These are phyloP conservation scores for Enoplosus armatus DNA, from an alignment of 2,797 vertebrate genomes.

Conservation along the genomic window DNA sequence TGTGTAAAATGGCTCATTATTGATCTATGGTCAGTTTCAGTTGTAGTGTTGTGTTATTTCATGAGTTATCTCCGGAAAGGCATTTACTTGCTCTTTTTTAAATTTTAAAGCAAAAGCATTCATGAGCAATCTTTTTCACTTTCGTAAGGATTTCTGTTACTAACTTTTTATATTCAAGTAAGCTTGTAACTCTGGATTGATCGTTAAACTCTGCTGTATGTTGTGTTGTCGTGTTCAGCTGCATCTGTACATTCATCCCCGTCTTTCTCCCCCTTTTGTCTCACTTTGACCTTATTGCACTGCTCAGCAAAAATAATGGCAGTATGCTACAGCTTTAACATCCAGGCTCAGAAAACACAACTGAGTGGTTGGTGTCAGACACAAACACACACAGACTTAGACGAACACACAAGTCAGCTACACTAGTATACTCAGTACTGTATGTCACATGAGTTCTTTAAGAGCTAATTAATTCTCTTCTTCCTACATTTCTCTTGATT, in stretches of 20 bases:
- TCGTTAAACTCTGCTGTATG: too few relatives aligned
- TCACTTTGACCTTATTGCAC: slow-evolving; percentile 33
- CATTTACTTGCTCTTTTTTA: not conserved
- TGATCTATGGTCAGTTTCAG: slow-evolving; percentile 26
- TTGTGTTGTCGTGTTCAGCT: not conserved
- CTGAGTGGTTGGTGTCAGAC: not conserved
- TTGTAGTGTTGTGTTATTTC: not conserved
- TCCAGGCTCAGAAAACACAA: slow-evolving; percentile 25
- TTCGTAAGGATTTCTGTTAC: too few relatives aligned
- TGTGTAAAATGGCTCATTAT: slow-evolving; percentile 16
- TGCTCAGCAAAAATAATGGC: slow-evolving; percentile 4
- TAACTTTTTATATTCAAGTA: too few relatives aligned
- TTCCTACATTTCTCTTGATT: slow-evolving; percentile 34
- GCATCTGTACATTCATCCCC: not conserved
- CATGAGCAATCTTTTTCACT: too few relatives aligned
- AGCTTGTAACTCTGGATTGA: not conserved
- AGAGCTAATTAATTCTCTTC: slow-evolving; percentile 23
- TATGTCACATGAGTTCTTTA: slow-evolving; percentile 41
- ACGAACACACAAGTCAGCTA: slow-evolving; percentile 10
- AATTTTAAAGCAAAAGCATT: too few relatives aligned
- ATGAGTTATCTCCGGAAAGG: not conserved
- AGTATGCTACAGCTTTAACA: slow-evolving; percentile 21
- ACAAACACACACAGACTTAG: not conserved
- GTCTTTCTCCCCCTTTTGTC: not conserved
- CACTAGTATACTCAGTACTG: not conserved